These are phyloP conservation scores for Tenthredo mesomela DNA, from an alignment of 2,888 invertebrate genomes.

Conservation along the genomic window DNA sequence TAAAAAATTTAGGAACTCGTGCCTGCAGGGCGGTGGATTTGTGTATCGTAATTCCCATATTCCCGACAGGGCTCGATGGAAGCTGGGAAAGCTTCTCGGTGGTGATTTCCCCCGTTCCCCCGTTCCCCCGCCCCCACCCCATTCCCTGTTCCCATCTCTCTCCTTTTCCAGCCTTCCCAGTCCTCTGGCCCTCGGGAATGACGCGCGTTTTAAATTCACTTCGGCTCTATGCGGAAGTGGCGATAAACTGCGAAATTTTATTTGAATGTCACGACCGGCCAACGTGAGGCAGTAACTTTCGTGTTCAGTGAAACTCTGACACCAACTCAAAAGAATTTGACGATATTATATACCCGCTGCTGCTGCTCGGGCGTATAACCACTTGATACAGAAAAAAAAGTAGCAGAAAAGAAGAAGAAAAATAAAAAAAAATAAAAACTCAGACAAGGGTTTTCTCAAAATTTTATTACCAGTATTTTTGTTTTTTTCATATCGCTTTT, in stretches of 20 bases:
- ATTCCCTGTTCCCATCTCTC: not conserved
- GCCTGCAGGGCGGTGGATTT: slow-evolving; percentile 23
- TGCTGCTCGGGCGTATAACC: not conserved
- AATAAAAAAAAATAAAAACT: not conserved
- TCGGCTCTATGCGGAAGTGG: slow-evolving; percentile 62
- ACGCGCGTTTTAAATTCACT: slow-evolving; percentile 66
- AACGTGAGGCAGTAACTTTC: slow-evolving; percentile 40
- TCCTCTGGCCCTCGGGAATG: slow-evolving; percentile 53
- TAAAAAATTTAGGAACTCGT: slow-evolving; percentile 25
- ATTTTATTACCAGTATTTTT: not conserved
- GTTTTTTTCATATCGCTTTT: not conserved
- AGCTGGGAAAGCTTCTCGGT: slow-evolving; percentile 39
- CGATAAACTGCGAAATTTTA: slow-evolving; percentile 66
- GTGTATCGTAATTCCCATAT: slow-evolving; percentile 30
- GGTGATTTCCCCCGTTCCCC: slow-evolving; percentile 13
- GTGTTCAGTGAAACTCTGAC: slow-evolving; percentile 41
- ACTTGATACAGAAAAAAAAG: not conserved
- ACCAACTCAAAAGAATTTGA: slow-evolving; percentile 11
- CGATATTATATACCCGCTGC: not conserved
- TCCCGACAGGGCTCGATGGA: slow-evolving; percentile 27
- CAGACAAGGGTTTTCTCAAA: not conserved
- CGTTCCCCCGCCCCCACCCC: too few species aligned
- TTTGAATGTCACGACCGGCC: slow-evolving; percentile 56
- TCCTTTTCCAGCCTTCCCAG: not conserved
- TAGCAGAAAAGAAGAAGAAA: not conserved